Evolutionary conservation across 2,113 vertebrate species (phyloP).

Genomic region (Myrmecobius fasciatus): DNA sequence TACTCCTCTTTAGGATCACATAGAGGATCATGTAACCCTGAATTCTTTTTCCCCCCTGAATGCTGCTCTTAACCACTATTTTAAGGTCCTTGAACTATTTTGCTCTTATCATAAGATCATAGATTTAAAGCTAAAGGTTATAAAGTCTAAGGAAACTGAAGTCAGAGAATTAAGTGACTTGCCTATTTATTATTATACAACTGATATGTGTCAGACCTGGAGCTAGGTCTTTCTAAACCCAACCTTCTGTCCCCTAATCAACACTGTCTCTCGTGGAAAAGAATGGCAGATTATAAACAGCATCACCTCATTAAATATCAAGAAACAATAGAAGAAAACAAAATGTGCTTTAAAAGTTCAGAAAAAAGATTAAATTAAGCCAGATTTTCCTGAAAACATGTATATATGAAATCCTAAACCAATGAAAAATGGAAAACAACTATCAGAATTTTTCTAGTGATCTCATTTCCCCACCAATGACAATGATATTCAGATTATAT

Average conservation of each 20-base stretch:
- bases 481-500: no score
- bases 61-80: neutral
- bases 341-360: no score
- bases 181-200: neutral
- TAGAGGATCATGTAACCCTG: neutral
- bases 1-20: neutral
- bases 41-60: neutral
- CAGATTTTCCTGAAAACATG: no score
- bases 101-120: neutral
- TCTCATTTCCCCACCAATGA: no score
- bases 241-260: neutral
- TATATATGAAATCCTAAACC: no score
- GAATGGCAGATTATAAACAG: neutral
- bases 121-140: neutral
- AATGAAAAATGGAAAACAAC: no score
- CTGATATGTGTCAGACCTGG: neutral
- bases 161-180: neutral
- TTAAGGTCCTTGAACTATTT: neutral
- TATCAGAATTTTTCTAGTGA: no score
- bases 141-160: neutral
- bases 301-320: neutral
- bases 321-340: no score
- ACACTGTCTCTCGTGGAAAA: neutral
- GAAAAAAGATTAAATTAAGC: no score
- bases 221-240: neutral